Evolutionary conservation across 2,113 vertebrate species (phyloP).

Genomic region (Chauna torquata): DNA sequence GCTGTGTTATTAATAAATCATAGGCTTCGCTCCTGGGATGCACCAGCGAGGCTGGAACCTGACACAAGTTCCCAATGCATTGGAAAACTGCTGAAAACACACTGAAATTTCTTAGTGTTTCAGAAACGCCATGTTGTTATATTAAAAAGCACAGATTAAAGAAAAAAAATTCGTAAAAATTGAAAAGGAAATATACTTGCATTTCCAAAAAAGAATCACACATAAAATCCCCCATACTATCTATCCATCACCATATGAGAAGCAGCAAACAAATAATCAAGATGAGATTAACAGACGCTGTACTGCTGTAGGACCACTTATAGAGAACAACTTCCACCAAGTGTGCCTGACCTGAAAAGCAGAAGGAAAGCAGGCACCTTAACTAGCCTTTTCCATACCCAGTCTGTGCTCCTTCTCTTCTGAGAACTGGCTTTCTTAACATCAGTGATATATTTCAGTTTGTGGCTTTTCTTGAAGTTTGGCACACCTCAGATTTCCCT

Average conservation of each 20-base stretch:
- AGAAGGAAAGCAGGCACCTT: background rate
- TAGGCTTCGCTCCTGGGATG: accelerated
- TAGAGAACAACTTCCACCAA: background rate
- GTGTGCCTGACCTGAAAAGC: background rate
- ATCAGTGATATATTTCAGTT: background rate
- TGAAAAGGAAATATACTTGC: background rate
- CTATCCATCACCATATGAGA: background rate
- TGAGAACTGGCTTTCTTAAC: background rate
- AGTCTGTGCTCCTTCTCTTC: background rate
- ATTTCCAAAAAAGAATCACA: background rate
- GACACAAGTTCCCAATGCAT: background rate
- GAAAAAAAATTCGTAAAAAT: background rate
- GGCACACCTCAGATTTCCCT: background rate
- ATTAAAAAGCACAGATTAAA: background rate
- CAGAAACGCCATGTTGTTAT: background rate
- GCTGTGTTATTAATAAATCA: conserved; percentile 33
- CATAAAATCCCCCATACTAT: accelerated
- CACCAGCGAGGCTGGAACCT: background rate
- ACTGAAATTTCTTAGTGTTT: background rate
- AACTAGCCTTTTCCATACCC: background rate
- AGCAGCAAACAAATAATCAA: background rate
- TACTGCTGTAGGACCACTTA: background rate
- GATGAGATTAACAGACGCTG: background rate
- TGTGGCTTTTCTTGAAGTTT: background rate
- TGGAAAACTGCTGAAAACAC: background rate